Percentiles rank a stretch among this genome's conserved stretches.
Conservation (phyloP, 2,113 vertebrate genomes). For the Psilopsiagon aymara region DNA sequence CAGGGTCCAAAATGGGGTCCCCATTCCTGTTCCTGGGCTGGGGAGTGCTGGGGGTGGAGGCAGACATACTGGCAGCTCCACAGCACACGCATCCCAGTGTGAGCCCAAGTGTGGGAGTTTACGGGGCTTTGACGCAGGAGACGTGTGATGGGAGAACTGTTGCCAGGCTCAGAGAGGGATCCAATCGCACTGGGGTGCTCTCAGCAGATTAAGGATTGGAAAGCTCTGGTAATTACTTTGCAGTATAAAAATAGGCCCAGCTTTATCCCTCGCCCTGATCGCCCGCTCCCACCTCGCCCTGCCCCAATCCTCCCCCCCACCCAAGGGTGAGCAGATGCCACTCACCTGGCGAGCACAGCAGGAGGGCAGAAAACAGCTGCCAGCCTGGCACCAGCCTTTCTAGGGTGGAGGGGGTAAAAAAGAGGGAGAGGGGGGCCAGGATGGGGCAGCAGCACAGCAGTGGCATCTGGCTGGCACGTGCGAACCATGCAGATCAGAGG, state of each 20-base stretch:
- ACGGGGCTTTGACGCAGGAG: conserved; percentile 55
- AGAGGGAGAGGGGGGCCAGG: background rate
- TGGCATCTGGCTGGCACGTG: conserved; percentile 19
- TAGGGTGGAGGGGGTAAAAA: background rate
- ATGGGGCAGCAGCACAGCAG: background rate
- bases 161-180: conserved; percentile 45
- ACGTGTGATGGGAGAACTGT: conserved; percentile 41
- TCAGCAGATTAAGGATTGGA: conserved; percentile 55
- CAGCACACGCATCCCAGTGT: background rate
- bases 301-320: background rate
- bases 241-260: conserved; percentile 47
- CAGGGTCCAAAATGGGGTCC: background rate
- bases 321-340: background rate
- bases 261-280: conserved; percentile 48
- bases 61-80: background rate
- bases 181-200: conserved; percentile 40
- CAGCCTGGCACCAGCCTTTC: fast-evolving
- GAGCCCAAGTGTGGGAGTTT: conserved; percentile 36
- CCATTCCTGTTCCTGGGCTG: background rate
- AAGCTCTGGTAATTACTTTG: conserved; percentile 67
- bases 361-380: background rate
- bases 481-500: fast-evolving
- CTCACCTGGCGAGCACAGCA: fast-evolving
- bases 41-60: background rate
- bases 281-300: background rate